Percentiles rank a stretch among this genome's conserved stretches.
Conservation (phyloP, 2,888 invertebrate species). For the Ceratothoa steindachneri region DNA sequence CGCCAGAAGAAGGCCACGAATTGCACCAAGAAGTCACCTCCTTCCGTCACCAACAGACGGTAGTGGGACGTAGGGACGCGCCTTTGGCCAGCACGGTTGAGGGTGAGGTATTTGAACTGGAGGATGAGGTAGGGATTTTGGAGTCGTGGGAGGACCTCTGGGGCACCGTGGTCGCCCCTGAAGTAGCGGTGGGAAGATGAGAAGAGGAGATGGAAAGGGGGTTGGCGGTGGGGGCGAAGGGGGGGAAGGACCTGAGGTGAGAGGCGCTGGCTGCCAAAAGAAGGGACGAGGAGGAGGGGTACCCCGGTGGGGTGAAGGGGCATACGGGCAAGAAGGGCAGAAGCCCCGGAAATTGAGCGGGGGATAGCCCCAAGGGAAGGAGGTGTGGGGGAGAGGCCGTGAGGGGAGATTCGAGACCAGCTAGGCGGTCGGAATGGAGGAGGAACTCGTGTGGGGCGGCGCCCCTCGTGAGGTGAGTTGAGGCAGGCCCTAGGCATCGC, state of each 20-base stretch:
- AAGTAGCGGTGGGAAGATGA: not conserved
- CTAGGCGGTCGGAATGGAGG: not conserved
- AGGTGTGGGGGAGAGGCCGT: not conserved
- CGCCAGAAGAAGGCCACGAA: no score
- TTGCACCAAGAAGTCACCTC: not conserved
- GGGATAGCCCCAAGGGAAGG: not conserved
- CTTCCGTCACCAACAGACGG: constrained; percentile 1
- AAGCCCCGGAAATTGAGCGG: constrained; percentile 1
- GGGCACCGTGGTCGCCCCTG: not conserved
- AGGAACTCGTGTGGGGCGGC: not conserved
- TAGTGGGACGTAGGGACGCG: not conserved
- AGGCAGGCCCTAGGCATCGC: not conserved
- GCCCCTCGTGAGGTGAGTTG: not conserved
- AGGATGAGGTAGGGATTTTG: not conserved
- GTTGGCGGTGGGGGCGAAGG: not conserved
- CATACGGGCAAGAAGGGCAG: not conserved
- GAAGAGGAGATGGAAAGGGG: not conserved
- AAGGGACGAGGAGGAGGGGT: not conserved
- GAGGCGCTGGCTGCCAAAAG: constrained; percentile 4
- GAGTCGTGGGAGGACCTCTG: not conserved
- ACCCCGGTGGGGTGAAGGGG: constrained; percentile 1
- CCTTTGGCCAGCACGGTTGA: not conserved
- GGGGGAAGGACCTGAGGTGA: not conserved
- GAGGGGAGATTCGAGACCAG: not conserved
- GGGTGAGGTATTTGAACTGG: not conserved